Conservation (phyloP, 2,888 invertebrate species). For the Meliscaeva auricollis region DNA sequence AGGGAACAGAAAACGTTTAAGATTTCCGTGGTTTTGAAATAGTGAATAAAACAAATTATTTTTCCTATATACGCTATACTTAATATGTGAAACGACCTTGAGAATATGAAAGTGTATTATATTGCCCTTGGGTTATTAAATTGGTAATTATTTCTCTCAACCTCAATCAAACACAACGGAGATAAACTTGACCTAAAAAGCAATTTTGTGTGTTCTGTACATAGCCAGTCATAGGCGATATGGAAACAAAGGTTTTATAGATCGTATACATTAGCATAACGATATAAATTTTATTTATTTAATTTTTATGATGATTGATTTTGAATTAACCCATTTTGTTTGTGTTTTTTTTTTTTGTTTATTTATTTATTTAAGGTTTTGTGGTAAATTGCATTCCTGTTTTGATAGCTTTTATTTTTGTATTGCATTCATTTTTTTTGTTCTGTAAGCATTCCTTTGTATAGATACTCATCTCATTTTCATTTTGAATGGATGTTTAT, state of each 20-base stretch:
- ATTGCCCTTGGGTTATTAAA: slow-evolving; percentile 16
- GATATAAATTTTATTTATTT: neutral
- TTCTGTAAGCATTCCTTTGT: neutral
- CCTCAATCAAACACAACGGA: slow-evolving; percentile 5
- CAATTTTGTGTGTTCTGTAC: neutral
- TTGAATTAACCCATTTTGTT: neutral
- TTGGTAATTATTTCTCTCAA: slow-evolving; percentile 8
- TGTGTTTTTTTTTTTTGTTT: no score
- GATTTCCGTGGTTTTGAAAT: neutral
- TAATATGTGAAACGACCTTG: slow-evolving; percentile 27
- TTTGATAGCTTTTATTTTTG: neutral
- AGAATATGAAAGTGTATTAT: neutral
- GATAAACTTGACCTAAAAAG: slow-evolving; percentile 19
- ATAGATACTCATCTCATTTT: neutral
- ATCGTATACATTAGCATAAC: neutral
- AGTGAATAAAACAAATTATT: no score
- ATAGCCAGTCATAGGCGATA: no score
- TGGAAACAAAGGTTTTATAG: neutral
- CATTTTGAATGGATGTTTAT: neutral
- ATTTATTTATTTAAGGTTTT: neutral
- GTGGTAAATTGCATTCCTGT: neutral
- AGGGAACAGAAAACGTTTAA: neutral
- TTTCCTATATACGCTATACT: neutral
- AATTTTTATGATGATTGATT: slow-evolving; percentile 12
- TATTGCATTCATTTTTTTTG: neutral